phyloP scores from a whole-genome alignment of 2,888 invertebrate species.

The Terebella lapidaria region DNA sequence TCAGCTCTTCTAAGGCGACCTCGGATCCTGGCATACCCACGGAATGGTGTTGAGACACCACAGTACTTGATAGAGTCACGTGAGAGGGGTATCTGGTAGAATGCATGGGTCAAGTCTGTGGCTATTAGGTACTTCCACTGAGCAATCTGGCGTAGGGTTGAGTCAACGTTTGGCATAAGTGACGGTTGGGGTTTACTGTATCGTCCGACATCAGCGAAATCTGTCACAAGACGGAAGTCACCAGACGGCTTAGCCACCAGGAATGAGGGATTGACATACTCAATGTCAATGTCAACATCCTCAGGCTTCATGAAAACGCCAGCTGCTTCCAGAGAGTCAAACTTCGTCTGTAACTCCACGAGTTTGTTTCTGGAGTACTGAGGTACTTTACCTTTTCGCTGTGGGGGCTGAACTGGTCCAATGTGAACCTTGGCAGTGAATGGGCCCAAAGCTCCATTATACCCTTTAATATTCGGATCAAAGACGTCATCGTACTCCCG shows the following conservation, averaged over 20 bases:
- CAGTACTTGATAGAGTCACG: no score
- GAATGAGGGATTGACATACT: conserved; percentile 5
- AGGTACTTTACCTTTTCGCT: conserved; percentile 27
- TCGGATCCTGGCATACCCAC: conserved; percentile 25
- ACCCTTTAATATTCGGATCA: conserved; percentile 20
- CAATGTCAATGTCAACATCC: conserved; percentile 13
- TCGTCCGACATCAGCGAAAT: conserved; percentile 24
- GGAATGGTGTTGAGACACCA: no score
- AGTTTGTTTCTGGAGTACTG: conserved; percentile 25
- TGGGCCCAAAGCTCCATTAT: conserved; percentile 23
- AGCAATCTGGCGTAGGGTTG: no score
- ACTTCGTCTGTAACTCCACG: no score
- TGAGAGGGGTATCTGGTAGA: no score
- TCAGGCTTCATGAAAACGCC: conserved; percentile 25
- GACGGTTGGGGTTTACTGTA: conserved; percentile 30
- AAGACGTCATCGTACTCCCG: conserved; percentile 22
- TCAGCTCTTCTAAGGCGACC: no score
- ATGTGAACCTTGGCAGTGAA: conserved; percentile 25
- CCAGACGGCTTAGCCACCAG: conserved; percentile 5
- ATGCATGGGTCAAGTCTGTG: no score
- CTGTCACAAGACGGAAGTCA: conserved; percentile 25
- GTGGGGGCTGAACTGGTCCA: no score
- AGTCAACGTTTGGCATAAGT: no score
- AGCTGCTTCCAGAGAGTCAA: no score
- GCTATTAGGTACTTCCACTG: no score